Conservation (phyloP, 2,888 invertebrate species). For the Seira sanloemensis region DNA sequence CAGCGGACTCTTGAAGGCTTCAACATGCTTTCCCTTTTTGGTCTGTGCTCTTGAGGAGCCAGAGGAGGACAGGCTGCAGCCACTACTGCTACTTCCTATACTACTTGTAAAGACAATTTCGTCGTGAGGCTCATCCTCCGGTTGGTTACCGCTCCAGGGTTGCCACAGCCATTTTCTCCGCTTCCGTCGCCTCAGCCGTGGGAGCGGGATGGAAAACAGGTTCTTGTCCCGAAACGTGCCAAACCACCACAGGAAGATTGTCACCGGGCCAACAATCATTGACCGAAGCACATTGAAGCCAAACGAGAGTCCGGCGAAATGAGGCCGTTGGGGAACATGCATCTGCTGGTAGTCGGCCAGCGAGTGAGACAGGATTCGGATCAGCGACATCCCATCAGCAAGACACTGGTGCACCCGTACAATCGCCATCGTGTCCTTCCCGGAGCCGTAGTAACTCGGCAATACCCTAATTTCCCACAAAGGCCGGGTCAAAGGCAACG, state of each 20-base stretch:
- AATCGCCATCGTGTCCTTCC: conserved; percentile 76
- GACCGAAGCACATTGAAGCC: conserved; percentile 77
- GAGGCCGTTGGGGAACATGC: conserved; percentile 75
- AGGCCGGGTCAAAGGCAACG: conserved; percentile 76
- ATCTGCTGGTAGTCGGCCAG: conserved; percentile 75
- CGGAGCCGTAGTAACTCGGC: conserved; percentile 76
- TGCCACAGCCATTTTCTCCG: conserved; percentile 23
- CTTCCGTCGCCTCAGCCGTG: conserved; percentile 40
- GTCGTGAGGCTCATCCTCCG: background rate
- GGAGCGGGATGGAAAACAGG: conserved; percentile 74
- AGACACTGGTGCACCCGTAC: conserved; percentile 78
- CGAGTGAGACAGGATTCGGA: conserved; percentile 76
- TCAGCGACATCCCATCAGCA: conserved; percentile 78
- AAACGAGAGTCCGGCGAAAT: conserved; percentile 76
- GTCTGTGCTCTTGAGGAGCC: background rate
- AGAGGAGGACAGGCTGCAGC: conserved; percentile 11
- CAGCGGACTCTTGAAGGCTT: conserved; percentile 23
- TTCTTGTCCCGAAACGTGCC: conserved; percentile 77
- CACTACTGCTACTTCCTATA: conserved; percentile 28
- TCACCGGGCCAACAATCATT: conserved; percentile 77
- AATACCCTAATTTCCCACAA: conserved; percentile 79
- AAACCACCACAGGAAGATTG: conserved; percentile 77
- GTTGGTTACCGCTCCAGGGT: background rate
- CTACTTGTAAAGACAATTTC: conserved; percentile 31
- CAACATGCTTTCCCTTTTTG: conserved; percentile 25